These are phyloP conservation scores for Oncopodura yosiiana DNA, from an alignment of 1,140 invertebrate genomes.

Conservation along the genomic window DNA sequence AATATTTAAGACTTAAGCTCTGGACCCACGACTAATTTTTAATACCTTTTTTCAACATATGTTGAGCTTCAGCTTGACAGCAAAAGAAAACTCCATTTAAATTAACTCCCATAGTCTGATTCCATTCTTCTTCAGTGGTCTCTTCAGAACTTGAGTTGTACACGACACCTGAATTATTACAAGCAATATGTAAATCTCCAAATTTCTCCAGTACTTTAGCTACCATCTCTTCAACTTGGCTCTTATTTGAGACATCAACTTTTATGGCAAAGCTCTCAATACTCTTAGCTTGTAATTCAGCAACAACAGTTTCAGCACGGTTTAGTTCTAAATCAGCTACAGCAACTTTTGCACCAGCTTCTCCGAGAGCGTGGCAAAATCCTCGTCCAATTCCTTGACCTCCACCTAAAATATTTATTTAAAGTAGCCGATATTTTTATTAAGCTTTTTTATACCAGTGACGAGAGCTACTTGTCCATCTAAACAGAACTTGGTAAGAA, in stretches of 20 bases:
- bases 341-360: slow-evolving; percentile 31
- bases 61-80: slow-evolving; percentile 28
- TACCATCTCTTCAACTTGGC: slow-evolving; percentile 31
- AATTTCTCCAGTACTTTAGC: slow-evolving; percentile 24
- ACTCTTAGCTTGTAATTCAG: slow-evolving; percentile 24
- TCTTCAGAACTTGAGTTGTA: slow-evolving; percentile 18
- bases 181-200: slow-evolving; percentile 32
- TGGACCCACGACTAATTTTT: too few species aligned
- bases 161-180: slow-evolving; percentile 34
- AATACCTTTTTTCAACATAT: slow-evolving; percentile 28
- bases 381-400: slow-evolving; percentile 30
- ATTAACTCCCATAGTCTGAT: slow-evolving; percentile 27
- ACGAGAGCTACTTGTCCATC: slow-evolving; percentile 31
- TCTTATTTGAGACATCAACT: slow-evolving; percentile 33
- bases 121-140: slow-evolving; percentile 23
- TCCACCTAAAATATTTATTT: slow-evolving; percentile 21
- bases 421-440: background rate
- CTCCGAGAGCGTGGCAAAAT: slow-evolving; percentile 29
- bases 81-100: slow-evolving; percentile 31
- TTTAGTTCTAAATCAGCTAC: slow-evolving; percentile 27
- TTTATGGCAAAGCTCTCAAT: slow-evolving; percentile 28
- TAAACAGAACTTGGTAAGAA: slow-evolving; percentile 27
- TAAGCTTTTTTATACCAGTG: slow-evolving; percentile 5
- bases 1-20: too few species aligned
- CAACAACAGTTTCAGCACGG: slow-evolving; percentile 23